Conservation (phyloP, 2,888 invertebrate genomes). For the Tenthredo distinguenda region DNA sequence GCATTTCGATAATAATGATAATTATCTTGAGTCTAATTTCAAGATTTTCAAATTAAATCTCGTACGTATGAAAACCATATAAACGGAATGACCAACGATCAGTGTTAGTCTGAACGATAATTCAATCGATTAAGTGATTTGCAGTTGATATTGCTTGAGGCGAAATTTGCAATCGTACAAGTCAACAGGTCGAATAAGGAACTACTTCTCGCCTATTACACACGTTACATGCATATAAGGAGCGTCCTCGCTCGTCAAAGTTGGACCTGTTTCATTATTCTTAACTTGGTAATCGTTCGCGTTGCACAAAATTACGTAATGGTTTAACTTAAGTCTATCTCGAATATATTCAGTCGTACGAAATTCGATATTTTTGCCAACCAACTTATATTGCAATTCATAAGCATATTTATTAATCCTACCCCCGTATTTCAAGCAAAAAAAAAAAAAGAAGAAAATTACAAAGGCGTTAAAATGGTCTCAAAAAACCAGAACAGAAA, state of each 20-base stretch:
- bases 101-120: neutral
- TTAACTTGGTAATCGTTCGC: constrained; percentile 12
- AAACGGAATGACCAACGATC: neutral
- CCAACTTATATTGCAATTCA: neutral
- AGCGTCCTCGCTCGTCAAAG: constrained; percentile 22
- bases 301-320: constrained; percentile 24
- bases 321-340: neutral
- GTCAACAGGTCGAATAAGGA: neutral
- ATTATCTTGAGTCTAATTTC: neutral
- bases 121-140: neutral
- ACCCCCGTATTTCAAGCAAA: neutral
- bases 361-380: neutral
- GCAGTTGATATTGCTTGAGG: constrained; percentile 12
- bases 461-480: neutral
- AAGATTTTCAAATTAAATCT: neutral
- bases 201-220: neutral
- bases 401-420: neutral
- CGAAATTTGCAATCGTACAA: neutral
- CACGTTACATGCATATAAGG: constrained; percentile 36
- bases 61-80: neutral
- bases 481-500: neutral
- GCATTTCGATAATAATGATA: neutral
- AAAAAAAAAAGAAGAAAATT: neutral
- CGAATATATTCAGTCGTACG: neutral
- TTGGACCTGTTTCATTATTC: constrained; percentile 29